Base-by-base conservation (phyloP, 2,797 vertebrate genomes). In the Halcyon chelicuti region DNA sequence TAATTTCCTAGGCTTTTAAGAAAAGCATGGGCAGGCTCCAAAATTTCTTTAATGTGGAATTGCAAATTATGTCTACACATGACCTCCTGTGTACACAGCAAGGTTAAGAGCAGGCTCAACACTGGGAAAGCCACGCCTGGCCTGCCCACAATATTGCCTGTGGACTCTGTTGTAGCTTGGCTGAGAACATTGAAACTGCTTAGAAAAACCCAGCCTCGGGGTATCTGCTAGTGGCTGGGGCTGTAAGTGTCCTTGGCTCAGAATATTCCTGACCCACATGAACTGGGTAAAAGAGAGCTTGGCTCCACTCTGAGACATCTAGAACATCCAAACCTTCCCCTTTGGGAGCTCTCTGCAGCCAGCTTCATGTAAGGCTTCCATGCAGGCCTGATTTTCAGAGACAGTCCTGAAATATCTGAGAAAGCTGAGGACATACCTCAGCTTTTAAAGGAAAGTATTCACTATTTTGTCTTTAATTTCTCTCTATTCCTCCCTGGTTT, bases 71-170 rank as follows among this genome's bases (percentile, higher is more conserved):
- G 37, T 63, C 60, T 87, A 86, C 92, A 57, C 42, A 66, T 49
- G 81, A 76, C 44, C 39, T 88, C 40, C 63, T 66, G 15, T 20
- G 23, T 4, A 55, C 33, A 29, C 4, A 49, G 66, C 5, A 58
- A 70, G 39, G 93, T 73, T 63, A 76, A 70, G 55, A 76, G 60
- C 31, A 71, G 55, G 52, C 55, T 73, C 10, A 40, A 81, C 66
- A 70, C 73, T 96, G 94, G 86, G 94, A 96, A 97, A 93, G 74
- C 88, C 88, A 76, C 2, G 44, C 74, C 90, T 87, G 47, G 16
- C 44, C 83, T 94, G 90, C 67, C 83, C 88, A 87, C 86, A 66
- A 44, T 44, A 57, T n/a, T 94, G 89, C 14, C 71, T 73, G 21
- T 5, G 66, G 31, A 25, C 67, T 92, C 33, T 25, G 3, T 21